Evolutionary conservation across 2,797 vertebrate genomes (phyloP), one percentile per base, ranked within the genome.

Genomic region (Acanthurus leucopareius): DNA sequence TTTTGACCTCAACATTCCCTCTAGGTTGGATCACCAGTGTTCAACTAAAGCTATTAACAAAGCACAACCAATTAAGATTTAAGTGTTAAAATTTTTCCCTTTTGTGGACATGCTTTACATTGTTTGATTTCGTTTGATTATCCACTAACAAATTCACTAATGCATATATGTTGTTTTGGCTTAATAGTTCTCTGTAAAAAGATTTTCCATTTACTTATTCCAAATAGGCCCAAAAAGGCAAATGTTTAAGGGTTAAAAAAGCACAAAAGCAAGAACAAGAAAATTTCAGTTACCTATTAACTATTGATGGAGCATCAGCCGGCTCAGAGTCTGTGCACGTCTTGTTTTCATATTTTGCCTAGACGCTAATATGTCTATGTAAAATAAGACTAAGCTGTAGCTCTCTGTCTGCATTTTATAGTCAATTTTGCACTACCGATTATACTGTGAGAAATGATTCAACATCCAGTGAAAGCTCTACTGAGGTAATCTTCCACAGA

Each of bases 331-430:
- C 47, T 49, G 67, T 65, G 48, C 17, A 51, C 40, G 11, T 19
- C 25, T 16, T 38, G 42, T 62, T 77, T 66, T 65, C 17, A 52
- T 54, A 56, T 32, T 63, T 83, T 1, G 32, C 44, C 38, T 20
- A 25, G 10, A 53, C 49, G 45, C 32, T 22, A 35, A 71, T 65
- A 63, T 62, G 42, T 60, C 28, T 22, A 25, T 17, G 58, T 61
- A 47, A 70, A 73, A 51, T 6, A 51, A 49, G 11, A 74, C 25
- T 42, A 25, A 45, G 22, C 32, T 45, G 15, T 3, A 38, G 75
- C 47, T 54, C 42, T 4, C 51, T 48, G 0, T 20, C 25, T 80
- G 57, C 16, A 47, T 5, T 14, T 57, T 32, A 42, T 35, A 40
- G 42, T 59, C 14, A 62, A 42, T 14, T 17, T 22, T 56, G 54